Evolutionary conservation across 92 coral and sea anemone genomes (phyloP), one percentile per base, ranked within the genome.

Genomic region (Phenganax stokvisi): DNA sequence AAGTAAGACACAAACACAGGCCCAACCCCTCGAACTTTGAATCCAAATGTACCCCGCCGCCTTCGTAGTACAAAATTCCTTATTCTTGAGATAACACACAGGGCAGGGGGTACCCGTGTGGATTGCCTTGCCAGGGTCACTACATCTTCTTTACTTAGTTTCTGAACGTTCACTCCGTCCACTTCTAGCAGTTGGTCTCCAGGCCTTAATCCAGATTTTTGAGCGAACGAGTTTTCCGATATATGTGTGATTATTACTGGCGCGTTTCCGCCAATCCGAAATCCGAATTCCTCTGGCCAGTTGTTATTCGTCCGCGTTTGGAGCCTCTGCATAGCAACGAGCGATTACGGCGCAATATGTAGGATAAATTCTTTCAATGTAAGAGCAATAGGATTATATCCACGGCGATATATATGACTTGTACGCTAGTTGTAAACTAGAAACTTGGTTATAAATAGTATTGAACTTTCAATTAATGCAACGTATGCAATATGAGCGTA

Each of bases 101-200:
- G 84, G 11, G 99, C 97, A 10, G 99, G 99, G 2, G 99, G 99
- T 65, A 96, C 96, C 20, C 96, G 82, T n/a, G 89, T 93, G 37
- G 99, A 96, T 61, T 97, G 88, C 59, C 89, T 89, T 25, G 96
- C 96, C 28, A 96, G 83, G 6, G 88, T 82, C 37, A 81, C 86
- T 8, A 90, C 92, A 77, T 96, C 97, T 29, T 90, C 97, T 86
- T 87, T 89, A 62, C 84, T 90, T 58, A 96, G 79, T 51, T 92
- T 92, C 66, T 96, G 99, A 12, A 96, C 97, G 72, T 92, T 96
- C 82, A 90, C 91, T 10, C 99, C 99, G 74, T 96, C 92, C 37
- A 96, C 81, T 83, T 96, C 99, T 54, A 96, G 87, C 71, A 96
- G 89, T 81, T 96, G 99, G 84, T 96, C 99, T 13, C 99, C 99